Percentiles rank a stretch among this genome's conserved stretches.
Conservation (phyloP, 2,113 vertebrate genomes). For the Lycocorax pyrrhopterus region DNA sequence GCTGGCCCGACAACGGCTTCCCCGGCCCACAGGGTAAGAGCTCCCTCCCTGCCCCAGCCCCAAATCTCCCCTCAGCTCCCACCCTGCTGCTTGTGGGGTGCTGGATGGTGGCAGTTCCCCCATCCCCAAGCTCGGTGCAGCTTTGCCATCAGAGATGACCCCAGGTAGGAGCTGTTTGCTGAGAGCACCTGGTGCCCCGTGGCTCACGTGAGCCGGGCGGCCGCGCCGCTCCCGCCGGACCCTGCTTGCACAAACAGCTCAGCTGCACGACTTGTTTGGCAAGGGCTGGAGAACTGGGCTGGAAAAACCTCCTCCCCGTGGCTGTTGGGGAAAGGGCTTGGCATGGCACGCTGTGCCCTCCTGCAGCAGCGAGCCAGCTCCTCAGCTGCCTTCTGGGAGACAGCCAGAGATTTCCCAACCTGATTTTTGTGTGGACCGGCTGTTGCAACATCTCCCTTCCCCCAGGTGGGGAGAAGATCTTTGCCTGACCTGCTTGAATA, state of each 20-base stretch:
- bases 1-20: slow-evolving; percentile 69
- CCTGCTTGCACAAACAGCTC: background rate
- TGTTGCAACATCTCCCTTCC: slow-evolving; percentile 10
- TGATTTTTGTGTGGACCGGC: background rate
- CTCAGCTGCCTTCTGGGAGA: background rate
- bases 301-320: background rate
- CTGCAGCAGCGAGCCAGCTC: background rate
- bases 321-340: background rate
- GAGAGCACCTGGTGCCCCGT: fast-evolving
- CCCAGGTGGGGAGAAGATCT: background rate
- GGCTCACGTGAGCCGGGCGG: background rate
- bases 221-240: background rate
- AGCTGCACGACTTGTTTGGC: slow-evolving; percentile 21
- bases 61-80: fast-evolving
- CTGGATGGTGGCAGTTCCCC: background rate
- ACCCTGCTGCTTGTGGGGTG: background rate
- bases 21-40: slow-evolving; percentile 63
- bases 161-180: background rate
- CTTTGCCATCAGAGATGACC: background rate
- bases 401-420: background rate
- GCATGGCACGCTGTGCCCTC: background rate
- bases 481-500: background rate
- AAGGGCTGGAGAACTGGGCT: background rate
- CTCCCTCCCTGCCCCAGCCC: background rate
- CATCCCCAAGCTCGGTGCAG: fast-evolving